Evolutionary conservation across 2,888 invertebrate species (phyloP).

Genomic region (Leptogaster cylindrica): DNA sequence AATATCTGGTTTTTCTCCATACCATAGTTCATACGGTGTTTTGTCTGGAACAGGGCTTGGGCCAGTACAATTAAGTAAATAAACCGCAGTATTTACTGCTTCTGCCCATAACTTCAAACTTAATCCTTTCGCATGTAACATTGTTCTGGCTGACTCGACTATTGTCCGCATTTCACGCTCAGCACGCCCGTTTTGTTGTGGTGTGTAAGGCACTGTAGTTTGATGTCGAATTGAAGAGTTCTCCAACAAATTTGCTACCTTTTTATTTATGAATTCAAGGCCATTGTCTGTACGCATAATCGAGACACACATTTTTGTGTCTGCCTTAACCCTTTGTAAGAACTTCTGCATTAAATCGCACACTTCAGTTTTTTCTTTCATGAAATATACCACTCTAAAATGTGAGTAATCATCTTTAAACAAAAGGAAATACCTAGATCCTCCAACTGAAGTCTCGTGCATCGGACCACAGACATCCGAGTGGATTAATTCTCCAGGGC

Average conservation of each 20-base stretch:
- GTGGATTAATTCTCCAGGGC: slow-evolving; percentile 48
- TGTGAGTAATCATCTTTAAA: no score
- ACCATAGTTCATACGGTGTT: slow-evolving; percentile 57
- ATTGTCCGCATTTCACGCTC: slow-evolving; percentile 55
- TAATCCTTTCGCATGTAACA: slow-evolving; percentile 48
- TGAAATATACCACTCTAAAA: no score
- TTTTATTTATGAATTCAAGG: slow-evolving; percentile 52
- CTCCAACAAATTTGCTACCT: slow-evolving; percentile 48
- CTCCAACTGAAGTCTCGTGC: slow-evolving; percentile 47
- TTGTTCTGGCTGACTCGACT: slow-evolving; percentile 53
- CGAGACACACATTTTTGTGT: no score
- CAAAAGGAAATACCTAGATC: slow-evolving; percentile 48
- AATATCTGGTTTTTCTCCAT: slow-evolving; percentile 11
- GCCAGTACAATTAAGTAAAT: slow-evolving; percentile 35
- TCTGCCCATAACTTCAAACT: slow-evolving; percentile 50
- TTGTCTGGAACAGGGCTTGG: slow-evolving; percentile 25
- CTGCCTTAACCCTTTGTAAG: no score
- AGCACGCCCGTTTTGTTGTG: slow-evolving; percentile 56
- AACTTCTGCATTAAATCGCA: no score
- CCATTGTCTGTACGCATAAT: no score
- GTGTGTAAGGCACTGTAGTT: slow-evolving; percentile 52
- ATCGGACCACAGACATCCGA: slow-evolving; percentile 49
- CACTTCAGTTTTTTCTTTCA: no score
- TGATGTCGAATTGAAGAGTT: slow-evolving; percentile 50
- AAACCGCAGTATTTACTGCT: slow-evolving; percentile 50